Evolutionary conservation across 2,888 invertebrate genomes (phyloP), one percentile per base, ranked within the genome.

Genomic region (Diaprepes abbreviatus): DNA sequence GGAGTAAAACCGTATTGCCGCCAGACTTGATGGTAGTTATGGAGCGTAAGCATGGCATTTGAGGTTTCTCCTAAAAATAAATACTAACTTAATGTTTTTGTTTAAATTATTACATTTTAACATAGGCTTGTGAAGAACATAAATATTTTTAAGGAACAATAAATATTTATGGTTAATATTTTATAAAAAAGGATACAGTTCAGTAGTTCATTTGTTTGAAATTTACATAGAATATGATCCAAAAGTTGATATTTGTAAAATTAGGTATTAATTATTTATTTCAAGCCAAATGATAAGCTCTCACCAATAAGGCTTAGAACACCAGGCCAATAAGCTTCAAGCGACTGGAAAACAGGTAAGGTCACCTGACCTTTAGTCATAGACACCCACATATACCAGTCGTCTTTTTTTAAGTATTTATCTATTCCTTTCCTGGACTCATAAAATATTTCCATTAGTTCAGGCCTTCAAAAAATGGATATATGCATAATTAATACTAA

Each of bases 321-420:
- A 0, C 99, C 98, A 0, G 99, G 99, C 97, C 98, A 99, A 82
- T 95, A 99, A 0, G 98, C 95, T 85, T 99, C 99, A 17, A 99
- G 86, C 0, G 97, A 98, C 83, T 99, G 98, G 84, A 98, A 99
- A n/a, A 98, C 94, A 0, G 98, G 98, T 77, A 97, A 85, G 0
- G 98, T 97, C 4, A 98, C 94, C 80, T 95, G 94, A 0, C 96
- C 98, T 79, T 96, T 94, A 48, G 92, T 89, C 98, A 99, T 99
- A n/a, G 96, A 94, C 0, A 96, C 98, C 98, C 98, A 99, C 78
- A 98, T 90, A 82, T 97, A 97, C 98, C 99, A 99, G 83, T 99
- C 98, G 77, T 97, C 97, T 78, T 93, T 92, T 79, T 95, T 93
- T 78, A 98, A 85, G 79, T 95, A 92, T 78, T 93, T 93, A 79